Evolutionary conservation across 2,888 invertebrate genomes (phyloP).

Genomic region (Leptura quadrifasciata): DNA sequence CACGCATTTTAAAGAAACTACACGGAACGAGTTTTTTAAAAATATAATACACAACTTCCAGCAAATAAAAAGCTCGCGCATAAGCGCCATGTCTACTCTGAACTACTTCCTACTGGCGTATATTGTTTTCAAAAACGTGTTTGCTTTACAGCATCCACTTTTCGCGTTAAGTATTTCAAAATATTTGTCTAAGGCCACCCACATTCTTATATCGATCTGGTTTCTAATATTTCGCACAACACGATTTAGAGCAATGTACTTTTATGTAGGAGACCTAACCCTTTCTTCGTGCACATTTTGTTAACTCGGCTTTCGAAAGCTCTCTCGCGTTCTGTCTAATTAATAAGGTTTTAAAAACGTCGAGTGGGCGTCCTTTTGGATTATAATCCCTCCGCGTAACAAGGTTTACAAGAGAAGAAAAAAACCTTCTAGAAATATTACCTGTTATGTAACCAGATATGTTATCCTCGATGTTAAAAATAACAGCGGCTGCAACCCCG

Average conservation of each 20-base stretch:
- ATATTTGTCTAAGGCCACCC: conserved; percentile 10
- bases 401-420: conserved; percentile 9
- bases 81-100: neutral
- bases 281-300: neutral
- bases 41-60: no score
- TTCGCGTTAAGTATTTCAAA: neutral
- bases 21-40: no score
- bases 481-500: conserved; percentile 45
- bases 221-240: neutral
- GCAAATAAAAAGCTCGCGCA: neutral
- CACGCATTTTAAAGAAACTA: no score
- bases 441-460: conserved; percentile 52
- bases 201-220: conserved; percentile 1
- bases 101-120: neutral
- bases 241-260: neutral
- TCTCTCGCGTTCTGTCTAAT: conserved; percentile 15
- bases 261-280: neutral
- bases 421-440: conserved; percentile 25
- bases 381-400: conserved; percentile 1
- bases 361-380: neutral
- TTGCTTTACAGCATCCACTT: neutral
- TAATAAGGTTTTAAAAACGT: conserved; percentile 3
- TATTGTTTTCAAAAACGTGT: neutral
- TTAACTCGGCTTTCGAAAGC: conserved; percentile 7
- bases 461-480: conserved; percentile 50